Base-by-base conservation (phyloP, 2,888 invertebrate species). In the Eupithecia pulchellata region DNA sequence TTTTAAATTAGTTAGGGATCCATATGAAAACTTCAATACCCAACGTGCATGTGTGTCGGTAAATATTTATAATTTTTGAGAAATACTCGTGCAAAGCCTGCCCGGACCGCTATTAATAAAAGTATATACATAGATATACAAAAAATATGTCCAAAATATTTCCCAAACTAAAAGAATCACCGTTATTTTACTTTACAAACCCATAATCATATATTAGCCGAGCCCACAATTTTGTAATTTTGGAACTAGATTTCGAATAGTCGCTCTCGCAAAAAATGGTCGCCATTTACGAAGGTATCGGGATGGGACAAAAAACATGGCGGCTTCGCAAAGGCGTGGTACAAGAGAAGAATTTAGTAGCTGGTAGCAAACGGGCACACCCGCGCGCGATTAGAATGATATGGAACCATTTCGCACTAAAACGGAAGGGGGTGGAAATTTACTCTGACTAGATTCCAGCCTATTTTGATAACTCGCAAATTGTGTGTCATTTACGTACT, bases 191-290 rank as follows among this genome's bases (percentile, higher is more conserved):
- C 52, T 11, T 17, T 25, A 29, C 27, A 57, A 57, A 29, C 29
- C 29, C 17, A 29, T 29, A 17, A 57, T 29, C 29, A 57, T 29
- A 17, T 8, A 29, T 8, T 20, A 29, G 29, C 29, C 0, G 6
- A 57, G 72, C 72, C 72, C n/a, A 65, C 72, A 75, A 77, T 77
- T 77, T 74, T 68, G 71, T 69, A 69, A 74, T 72, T 77, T 75
- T 61, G 57, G 62, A 73, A 77, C 76, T 73, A 68, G 67, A 69
- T 61, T 70, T 57, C 60, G n/a, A 67, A 66, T 29, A 14, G 62
- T 14, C 63, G 57, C 67, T 65, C 72, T 5, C 55, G 65, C 61
- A 70, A 75, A 75, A 71, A 71, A 68, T 52, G 36, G 34, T 34
- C 25, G 52, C 52, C 52, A 20, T 42, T 29, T 32, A 30, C 25